A percentile compares a stretch with the other conserved stretches of the same genome.
Evolutionary conservation across 2,888 invertebrate species (phyloP).

Genomic region (Oligia latruncula): DNA sequence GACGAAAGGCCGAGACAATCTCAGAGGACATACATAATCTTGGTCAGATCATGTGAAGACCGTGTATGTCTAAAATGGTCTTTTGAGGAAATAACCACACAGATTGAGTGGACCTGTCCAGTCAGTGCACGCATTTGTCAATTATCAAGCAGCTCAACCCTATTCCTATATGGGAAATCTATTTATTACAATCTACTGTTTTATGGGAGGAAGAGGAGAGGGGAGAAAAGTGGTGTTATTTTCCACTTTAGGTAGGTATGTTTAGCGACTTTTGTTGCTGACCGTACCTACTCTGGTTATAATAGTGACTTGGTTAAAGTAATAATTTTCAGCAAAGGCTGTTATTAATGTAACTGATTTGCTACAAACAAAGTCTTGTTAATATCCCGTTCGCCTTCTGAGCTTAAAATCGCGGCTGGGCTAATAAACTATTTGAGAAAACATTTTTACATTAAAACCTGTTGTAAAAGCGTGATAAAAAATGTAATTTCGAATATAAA

Average conservation of each 20-base stretch:
- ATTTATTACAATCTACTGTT: background rate
- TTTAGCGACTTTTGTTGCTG: background rate
- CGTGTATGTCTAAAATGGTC: background rate
- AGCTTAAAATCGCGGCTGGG: background rate
- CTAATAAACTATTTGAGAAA: constrained; percentile 11
- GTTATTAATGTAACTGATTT: constrained; percentile 44
- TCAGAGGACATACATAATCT: too few species aligned
- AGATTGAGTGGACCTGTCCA: background rate
- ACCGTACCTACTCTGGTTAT: constrained; percentile 29
- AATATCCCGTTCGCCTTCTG: constrained; percentile 11
- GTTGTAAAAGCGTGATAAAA: too few species aligned
- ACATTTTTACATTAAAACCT: constrained; percentile 8
- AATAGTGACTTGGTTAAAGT: constrained; percentile 24
- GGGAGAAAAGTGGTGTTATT: background rate
- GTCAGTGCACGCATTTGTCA: background rate
- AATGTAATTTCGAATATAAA: background rate
- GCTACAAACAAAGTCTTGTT: constrained; percentile 41
- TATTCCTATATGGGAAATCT: background rate
- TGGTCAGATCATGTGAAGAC: too few species aligned
- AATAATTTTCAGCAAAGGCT: constrained; percentile 37
- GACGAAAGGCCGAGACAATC: too few species aligned
- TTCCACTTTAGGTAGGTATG: background rate
- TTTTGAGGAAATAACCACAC: background rate
- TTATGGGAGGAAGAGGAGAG: background rate
- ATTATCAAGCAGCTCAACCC: background rate